phyloP scores from a whole-genome alignment of 2,113 vertebrate genomes.

The Tringa solitaria region DNA sequence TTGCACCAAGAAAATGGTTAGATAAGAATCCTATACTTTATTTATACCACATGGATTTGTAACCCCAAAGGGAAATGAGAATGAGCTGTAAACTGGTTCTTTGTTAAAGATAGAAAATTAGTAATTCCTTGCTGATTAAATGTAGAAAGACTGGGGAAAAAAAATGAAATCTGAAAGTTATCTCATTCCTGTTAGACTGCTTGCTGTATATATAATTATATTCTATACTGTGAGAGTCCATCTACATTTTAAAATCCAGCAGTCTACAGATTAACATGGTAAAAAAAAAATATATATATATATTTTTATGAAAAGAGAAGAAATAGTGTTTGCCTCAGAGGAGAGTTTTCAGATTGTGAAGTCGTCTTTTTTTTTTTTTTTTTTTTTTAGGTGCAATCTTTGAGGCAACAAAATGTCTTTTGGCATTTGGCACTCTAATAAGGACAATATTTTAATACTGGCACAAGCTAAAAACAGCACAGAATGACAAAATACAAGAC shows the following conservation, averaged over 20 bases:
- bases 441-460: slow-evolving; percentile 77
- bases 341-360: slow-evolving; percentile 28
- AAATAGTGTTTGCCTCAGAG: slow-evolving; percentile 58
- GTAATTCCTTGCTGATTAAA: slow-evolving; percentile 65
- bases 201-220: slow-evolving; percentile 31
- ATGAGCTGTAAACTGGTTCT: slow-evolving; percentile 39
- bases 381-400: slow-evolving; percentile 42
- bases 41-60: neutral
- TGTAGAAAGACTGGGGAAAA: slow-evolving; percentile 65
- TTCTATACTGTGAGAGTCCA: slow-evolving; percentile 48
- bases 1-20: slow-evolving; percentile 40
- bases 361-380: neutral
- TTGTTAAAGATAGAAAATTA: slow-evolving; percentile 58
- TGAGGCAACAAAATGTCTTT: slow-evolving; percentile 54
- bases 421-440: slow-evolving; percentile 78
- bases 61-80: slow-evolving; percentile 15
- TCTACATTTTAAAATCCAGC: slow-evolving; percentile 65
- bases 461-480: slow-evolving; percentile 73
- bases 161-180: slow-evolving; percentile 58
- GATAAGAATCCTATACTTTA: neutral
- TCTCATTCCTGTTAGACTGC: slow-evolving; percentile 63
- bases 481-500: slow-evolving; percentile 58
- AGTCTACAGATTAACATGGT: slow-evolving; percentile 58
- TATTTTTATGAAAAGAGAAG: slow-evolving; percentile 49
- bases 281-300: slow-evolving; percentile 50